Evolutionary conservation across 2,888 invertebrate species (phyloP).

Genomic region (Elysia crispata): DNA sequence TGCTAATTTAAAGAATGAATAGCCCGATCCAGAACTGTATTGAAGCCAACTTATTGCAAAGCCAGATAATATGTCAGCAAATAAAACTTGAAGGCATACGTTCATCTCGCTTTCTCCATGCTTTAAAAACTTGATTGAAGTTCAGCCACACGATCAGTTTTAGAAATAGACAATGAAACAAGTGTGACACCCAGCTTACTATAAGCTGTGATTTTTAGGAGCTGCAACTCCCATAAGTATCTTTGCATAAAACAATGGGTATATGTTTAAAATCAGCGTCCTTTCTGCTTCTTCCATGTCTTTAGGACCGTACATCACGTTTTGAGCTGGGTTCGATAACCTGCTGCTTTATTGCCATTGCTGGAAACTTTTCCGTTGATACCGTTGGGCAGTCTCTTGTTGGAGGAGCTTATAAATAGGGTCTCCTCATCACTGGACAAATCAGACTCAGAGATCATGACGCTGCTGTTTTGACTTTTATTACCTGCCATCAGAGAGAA

Average conservation of each 20-base stretch:
- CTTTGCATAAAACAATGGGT: too few relatives aligned
- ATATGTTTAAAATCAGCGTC: background rate
- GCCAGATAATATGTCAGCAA: background rate
- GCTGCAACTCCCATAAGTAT: too few relatives aligned
- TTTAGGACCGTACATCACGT: conserved; percentile 49
- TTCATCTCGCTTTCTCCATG: background rate
- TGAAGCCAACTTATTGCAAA: background rate
- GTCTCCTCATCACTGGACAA: conserved; percentile 75
- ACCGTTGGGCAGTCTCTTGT: conserved; percentile 67
- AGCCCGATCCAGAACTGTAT: too few relatives aligned
- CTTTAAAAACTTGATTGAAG: background rate
- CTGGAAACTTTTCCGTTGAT: conserved; percentile 60
- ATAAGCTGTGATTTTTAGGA: background rate
- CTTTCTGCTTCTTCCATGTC: background rate
- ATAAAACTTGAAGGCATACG: background rate
- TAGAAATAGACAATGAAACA: conserved; percentile 56
- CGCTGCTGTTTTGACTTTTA: conserved; percentile 73
- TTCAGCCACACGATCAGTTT: conserved; percentile 55
- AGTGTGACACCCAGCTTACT: background rate
- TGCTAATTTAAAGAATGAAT: too few relatives aligned
- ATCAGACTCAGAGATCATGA: conserved; percentile 76
- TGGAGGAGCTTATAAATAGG: conserved; percentile 69
- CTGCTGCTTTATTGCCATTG: conserved; percentile 52
- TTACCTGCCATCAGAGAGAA: conserved; percentile 56
- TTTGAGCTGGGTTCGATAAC: conserved; percentile 60